Base-by-base conservation (phyloP, 2,113 vertebrate species). In the Triplophysa tibetana region DNA sequence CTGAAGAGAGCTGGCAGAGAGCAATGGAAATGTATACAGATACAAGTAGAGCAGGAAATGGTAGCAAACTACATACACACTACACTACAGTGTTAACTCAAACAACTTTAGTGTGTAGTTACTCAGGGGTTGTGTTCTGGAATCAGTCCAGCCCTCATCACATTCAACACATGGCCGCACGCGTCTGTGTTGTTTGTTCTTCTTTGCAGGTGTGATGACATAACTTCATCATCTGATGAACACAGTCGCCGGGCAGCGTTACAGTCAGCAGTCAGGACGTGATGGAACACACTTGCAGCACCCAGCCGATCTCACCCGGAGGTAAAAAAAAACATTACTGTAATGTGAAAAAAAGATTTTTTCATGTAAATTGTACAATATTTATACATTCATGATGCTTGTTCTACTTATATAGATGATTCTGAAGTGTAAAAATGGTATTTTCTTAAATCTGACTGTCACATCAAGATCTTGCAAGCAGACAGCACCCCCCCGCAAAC, bases 201-300 rank as follows among this genome's bases (percentile, higher is more conserved):
- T 63, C 67, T 73, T 43, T 62, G 13, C 26, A 90, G 90, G 75
- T 41, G 85, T 75, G 17, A 85, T 90, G 82, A 75, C 21, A 1
- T 90, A 93, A 75, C 87, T 93, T 19, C 29, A 62, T 12, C 70
- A 69, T 5, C 70, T 92, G 45, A 92, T 92, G 90, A 82, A 63
- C 2, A 2, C 67, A 0, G 89, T 92, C 1, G 88, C 88, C 1
- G 81, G 81, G 23, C 2, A 78, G 82, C 45, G 17, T 2, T 87
- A 87, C 1, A 81, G 81, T 26, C 2, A 76, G 81, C 41, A 19
- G 0, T 10, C 12, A 38, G 67, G 50, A 11, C 0, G 9, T 0
- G 14, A 9, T 1, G 78, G 69, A 2, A 64, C 1, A 1, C 56
- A 12, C 14, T 90, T 90, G 91, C 89, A 90, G 61, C 88, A 91